These are phyloP conservation scores for Turdus rufiventris DNA, from an alignment of 2,113 vertebrate genomes.

Conservation along the genomic window DNA sequence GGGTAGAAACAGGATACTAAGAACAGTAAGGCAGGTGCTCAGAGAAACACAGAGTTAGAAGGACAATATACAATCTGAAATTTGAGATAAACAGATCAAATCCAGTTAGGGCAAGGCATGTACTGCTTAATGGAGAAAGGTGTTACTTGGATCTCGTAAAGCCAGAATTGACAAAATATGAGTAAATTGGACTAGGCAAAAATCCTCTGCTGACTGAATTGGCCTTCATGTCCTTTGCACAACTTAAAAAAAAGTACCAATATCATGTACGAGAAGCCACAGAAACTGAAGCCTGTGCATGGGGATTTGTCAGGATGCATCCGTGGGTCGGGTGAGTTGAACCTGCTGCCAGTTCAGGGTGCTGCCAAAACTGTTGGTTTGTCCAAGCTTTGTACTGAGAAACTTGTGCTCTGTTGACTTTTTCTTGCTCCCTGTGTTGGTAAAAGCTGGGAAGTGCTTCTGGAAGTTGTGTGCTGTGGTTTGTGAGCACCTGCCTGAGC, in stretches of 20 bases:
- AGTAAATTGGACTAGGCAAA: background rate
- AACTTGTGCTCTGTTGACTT: background rate
- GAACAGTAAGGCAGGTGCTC: background rate
- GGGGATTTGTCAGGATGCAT: background rate
- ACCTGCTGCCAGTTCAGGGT: background rate
- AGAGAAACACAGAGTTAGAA: background rate
- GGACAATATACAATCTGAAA: background rate
- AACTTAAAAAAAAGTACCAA: background rate
- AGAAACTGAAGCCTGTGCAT: background rate
- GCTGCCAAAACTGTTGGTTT: background rate
- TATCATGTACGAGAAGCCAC: accelerated
- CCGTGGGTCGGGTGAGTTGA: background rate
- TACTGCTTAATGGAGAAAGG: background rate
- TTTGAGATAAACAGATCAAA: background rate
- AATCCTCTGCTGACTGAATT: background rate
- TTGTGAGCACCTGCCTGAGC: background rate
- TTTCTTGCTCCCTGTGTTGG: background rate
- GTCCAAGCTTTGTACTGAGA: background rate
- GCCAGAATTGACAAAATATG: background rate
- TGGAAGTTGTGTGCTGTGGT: background rate
- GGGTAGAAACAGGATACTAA: background rate
- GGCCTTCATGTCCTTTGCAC: background rate
- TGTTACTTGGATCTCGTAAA: background rate
- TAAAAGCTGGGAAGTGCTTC: background rate
- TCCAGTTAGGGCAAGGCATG: background rate